Percentiles rank a stretch among this genome's conserved stretches.
Conservation (phyloP, 2,113 vertebrate genomes). For the Chaetura pelagica region DNA sequence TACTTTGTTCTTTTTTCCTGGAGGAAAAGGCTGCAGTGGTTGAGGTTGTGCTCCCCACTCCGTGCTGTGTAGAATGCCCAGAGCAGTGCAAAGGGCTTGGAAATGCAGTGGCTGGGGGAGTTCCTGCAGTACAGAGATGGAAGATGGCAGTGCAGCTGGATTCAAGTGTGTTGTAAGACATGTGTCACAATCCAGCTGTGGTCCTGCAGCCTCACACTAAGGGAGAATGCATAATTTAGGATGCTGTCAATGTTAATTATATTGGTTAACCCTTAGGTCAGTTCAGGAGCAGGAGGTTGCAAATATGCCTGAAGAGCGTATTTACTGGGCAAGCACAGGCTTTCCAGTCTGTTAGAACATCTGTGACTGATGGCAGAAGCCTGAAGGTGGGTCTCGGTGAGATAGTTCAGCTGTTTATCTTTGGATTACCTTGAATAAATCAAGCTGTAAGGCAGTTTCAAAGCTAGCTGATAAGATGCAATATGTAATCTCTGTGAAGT, state of each 20-base stretch:
- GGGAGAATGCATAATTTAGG: not conserved
- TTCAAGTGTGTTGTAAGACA: not conserved
- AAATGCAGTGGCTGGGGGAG: not conserved
- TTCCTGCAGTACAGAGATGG: not conserved
- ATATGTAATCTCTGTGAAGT: not conserved
- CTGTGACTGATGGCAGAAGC: not conserved
- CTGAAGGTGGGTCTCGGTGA: not conserved
- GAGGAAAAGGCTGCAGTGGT: not conserved
- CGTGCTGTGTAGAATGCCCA: not conserved
- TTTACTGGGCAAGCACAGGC: not conserved
- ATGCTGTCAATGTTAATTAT: not conserved
- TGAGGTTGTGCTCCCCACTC: not conserved
- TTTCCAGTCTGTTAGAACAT: not conserved
- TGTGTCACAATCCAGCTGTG: not conserved
- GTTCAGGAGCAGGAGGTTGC: not conserved
- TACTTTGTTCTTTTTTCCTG: not conserved
- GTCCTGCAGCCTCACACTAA: not conserved
- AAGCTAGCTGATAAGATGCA: not conserved
- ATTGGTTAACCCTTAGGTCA: not conserved
- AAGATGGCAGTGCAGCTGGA: not conserved
- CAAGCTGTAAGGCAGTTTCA: not conserved
- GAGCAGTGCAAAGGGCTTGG: not conserved
- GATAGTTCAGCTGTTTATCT: not conserved
- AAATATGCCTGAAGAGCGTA: not conserved
- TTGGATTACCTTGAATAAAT: not conserved